Percentiles rank a stretch among this genome's conserved stretches.
phyloP scores from a whole-genome alignment of 92 coral and sea anemone species.

The Zoanthus solanderi region DNA sequence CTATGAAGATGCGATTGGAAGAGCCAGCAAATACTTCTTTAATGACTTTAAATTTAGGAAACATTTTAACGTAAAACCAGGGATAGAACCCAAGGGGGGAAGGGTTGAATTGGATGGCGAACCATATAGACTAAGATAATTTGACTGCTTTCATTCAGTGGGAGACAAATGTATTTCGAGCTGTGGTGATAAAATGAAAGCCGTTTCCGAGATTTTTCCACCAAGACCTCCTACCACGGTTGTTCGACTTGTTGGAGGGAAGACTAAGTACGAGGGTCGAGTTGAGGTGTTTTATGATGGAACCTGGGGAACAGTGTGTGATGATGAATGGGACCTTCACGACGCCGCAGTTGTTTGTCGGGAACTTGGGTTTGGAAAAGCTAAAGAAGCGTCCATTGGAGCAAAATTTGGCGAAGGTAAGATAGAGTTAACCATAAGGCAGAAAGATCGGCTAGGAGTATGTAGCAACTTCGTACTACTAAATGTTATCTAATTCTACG shows the following conservation, averaged over 20 bases:
- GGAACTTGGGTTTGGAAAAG: conserved; percentile 85
- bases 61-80: no score
- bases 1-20: no score
- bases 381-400: conserved; percentile 60
- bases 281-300: conserved; percentile 82
- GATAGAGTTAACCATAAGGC: no score
- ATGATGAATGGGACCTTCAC: conserved; percentile 78
- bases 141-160: conserved; percentile 42
- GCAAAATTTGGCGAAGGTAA: conserved; percentile 79
- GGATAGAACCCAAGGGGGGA: no score
- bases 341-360: conserved; percentile 83
- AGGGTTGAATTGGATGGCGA: no score
- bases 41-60: no score
- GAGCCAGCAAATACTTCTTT: no score
- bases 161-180: conserved; percentile 57
- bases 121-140: background rate
- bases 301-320: conserved; percentile 88
- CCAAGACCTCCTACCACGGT: conserved; percentile 68
- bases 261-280: conserved; percentile 81
- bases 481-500: no score
- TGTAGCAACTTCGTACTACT: no score
- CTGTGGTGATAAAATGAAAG: conserved; percentile 63
- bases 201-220: conserved; percentile 75
- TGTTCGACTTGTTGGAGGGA: conserved; percentile 83
- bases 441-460: no score